Evolutionary conservation across 2,113 vertebrate genomes (phyloP), one percentile per base, ranked within the genome.

Genomic region (Paramisgurnus dabryanus): DNA sequence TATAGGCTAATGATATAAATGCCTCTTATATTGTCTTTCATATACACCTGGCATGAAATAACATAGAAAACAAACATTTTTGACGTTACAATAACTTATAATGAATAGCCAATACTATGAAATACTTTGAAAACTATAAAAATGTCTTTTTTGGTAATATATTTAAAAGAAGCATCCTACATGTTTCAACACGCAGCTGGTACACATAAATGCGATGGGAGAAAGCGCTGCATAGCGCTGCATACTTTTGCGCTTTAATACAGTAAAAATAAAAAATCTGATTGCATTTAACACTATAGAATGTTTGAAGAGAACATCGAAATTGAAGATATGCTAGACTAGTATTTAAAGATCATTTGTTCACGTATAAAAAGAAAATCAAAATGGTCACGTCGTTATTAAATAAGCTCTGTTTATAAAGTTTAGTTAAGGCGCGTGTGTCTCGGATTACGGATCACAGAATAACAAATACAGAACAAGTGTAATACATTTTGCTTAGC

Each of bases 151-250:
- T 34, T 11, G n/a, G 11, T 60, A 60, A 15, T 22, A 45, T 2
- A 50, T 39, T 45, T 67, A 0, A 64, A 12, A 17, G 4, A 12
- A 41, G 2, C 11, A 17, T 67, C 50, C 71, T 73, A 81, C 86
- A 70, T 87, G 89, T 88, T 81, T 77, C 82, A 85, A 84, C 88
- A 87, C 10, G 80, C 17, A 45, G 11, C 41, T 11, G n/a, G 55
- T 60, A 76, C 73, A 72, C 50, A 55, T 57, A 79, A 76, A 72
- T 79, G 80, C 58, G 81, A 84, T 88, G 84, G 43, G 49, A 53
- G 49, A 53, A 12, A 53, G 49, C 17, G 55, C 7, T 58, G 76
- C 80, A 57, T 67, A 53, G 49, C 17, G 55, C 7, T 58, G 76
- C 80, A 57, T 67, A 66, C 3, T 6, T 17, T n/a, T 43, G n/a